phyloP scores from a whole-genome alignment of 2,113 vertebrate species.

The Morone chrysops region DNA sequence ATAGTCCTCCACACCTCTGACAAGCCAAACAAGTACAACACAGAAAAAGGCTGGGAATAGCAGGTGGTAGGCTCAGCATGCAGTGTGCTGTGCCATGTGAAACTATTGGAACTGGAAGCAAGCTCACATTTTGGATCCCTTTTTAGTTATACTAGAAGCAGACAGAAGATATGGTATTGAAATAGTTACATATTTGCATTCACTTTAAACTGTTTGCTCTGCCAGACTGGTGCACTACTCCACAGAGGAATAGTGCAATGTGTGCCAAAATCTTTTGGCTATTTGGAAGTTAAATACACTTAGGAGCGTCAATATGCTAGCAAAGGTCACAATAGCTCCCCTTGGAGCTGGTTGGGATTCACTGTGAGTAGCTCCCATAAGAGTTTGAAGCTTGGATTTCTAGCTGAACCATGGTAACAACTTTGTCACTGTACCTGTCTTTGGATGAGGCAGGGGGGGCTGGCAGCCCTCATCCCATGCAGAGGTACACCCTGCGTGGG shows the following conservation, averaged over 20 bases:
- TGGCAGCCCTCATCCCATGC: constrained; percentile 77
- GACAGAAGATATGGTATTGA: background rate
- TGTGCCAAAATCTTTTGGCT: background rate
- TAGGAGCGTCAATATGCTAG: background rate
- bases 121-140: background rate
- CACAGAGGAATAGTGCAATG: background rate
- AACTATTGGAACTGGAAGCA: constrained; percentile 6
- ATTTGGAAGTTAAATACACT: background rate
- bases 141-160: background rate
- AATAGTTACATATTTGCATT: background rate
- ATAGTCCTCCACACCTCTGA: constrained; percentile 23
- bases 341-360: background rate
- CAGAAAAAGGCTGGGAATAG: constrained; percentile 20
- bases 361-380: background rate
- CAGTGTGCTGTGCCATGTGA: constrained; percentile 3
- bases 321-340: constrained; percentile 3
- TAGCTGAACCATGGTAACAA: background rate
- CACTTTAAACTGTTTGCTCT: background rate
- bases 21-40: constrained; percentile 3
- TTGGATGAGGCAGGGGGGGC: constrained; percentile 78
- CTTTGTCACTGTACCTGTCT: constrained; percentile 74
- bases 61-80: constrained; percentile 48
- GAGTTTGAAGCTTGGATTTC: constrained; percentile 4
- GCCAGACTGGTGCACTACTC: background rate
- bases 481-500: constrained; percentile 61